phyloP scores from a whole-genome alignment of 2,113 vertebrate genomes.

The Argyrosomus japonicus region DNA sequence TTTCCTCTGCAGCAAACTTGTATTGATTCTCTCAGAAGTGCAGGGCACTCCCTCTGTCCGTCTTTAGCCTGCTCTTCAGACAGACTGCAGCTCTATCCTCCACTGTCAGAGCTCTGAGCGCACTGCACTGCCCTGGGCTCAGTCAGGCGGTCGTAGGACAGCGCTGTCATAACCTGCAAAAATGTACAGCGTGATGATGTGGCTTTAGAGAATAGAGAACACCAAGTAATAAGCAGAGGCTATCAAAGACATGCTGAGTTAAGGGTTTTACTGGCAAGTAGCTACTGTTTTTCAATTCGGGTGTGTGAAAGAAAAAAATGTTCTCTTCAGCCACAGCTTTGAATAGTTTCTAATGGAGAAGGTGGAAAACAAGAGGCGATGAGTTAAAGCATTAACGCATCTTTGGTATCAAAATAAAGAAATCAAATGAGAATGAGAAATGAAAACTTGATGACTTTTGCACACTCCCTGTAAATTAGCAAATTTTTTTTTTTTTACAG shows the following conservation, averaged over 20 bases:
- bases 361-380: background rate
- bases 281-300: slow-evolving; percentile 18
- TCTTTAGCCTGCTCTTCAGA: slow-evolving; percentile 31
- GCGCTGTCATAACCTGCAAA: slow-evolving; percentile 84
- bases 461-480: too few species aligned
- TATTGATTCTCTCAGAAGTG: slow-evolving; percentile 50
- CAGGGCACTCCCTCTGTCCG: slow-evolving; percentile 27
- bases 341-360: slow-evolving; percentile 14
- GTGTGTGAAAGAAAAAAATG: background rate
- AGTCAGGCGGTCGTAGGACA: slow-evolving; percentile 85
- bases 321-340: background rate
- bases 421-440: too few species aligned
- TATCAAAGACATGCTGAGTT: slow-evolving; percentile 60
- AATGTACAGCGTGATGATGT: slow-evolving; percentile 24
- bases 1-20: slow-evolving; percentile 45
- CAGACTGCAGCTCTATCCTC: slow-evolving; percentile 59
- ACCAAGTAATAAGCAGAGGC: slow-evolving; percentile 27
- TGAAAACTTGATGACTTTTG: too few species aligned
- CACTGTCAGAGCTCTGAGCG: slow-evolving; percentile 74
- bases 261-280: slow-evolving; percentile 33
- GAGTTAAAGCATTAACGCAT: background rate
- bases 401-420: background rate
- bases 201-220: slow-evolving; percentile 36
- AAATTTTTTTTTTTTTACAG: too few species aligned
- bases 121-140: slow-evolving; percentile 76